Percentiles rank a stretch among this genome's conserved stretches.
These are phyloP conservation scores for Varanus komodoensis DNA, from an alignment of 2,113 vertebrate species.

Conservation along the genomic window DNA sequence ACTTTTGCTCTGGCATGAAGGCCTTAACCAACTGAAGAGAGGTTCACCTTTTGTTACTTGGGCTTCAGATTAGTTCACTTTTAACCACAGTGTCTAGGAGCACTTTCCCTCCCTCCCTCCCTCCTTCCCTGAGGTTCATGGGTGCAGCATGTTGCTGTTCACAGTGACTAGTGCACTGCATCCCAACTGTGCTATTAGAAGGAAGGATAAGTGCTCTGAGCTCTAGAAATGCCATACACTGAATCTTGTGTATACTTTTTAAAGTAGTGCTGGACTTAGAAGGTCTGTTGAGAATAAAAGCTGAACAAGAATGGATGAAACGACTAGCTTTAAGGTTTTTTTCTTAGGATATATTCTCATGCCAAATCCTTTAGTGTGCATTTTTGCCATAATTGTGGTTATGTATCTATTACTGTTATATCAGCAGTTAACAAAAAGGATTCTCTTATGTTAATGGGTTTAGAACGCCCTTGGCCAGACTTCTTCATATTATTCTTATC, in stretches of 20 bases:
- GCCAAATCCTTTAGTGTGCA: neutral
- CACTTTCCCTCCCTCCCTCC: neutral
- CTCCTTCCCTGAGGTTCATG: neutral
- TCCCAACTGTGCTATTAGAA: neutral
- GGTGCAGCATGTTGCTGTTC: neutral
- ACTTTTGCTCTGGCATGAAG: neutral
- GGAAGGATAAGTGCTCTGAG: neutral
- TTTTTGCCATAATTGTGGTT: neutral
- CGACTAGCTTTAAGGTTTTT: neutral
- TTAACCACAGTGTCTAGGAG: neutral
- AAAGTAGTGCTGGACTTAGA: neutral
- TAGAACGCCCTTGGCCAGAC: neutral
- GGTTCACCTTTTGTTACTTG: neutral
- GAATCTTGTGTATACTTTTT: neutral
- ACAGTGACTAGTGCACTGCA: neutral
- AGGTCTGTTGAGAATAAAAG: neutral
- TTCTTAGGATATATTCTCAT: neutral
- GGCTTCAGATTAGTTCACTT: neutral
- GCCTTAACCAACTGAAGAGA: neutral
- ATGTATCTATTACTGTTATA: neutral
- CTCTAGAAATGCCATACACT: neutral
- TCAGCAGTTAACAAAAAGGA: neutral
- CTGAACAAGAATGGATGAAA: neutral
- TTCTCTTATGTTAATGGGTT: neutral
- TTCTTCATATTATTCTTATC: neutral